Evolutionary conservation across 35 echinoderm and acorn worm genomes (phyloP), one percentile per base, ranked within the genome.

Genomic region (Holothuria glaberrima): DNA sequence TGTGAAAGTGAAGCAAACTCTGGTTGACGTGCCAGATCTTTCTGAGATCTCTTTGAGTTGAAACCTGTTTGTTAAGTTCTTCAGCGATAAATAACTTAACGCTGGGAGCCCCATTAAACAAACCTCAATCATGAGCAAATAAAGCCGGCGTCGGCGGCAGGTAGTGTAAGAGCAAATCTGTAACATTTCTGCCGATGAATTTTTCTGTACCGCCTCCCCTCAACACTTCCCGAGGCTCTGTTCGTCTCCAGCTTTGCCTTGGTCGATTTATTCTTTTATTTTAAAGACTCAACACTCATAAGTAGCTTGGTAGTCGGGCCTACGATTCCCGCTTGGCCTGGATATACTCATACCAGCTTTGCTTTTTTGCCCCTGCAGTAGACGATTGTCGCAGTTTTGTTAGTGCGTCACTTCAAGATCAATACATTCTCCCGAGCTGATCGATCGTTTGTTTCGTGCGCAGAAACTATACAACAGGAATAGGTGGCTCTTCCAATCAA

Each of bases 91-190:
- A 69, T 30, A 69, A 25, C 21, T 48, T 48, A 78, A 20, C 44
- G 74, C 74, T 78, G 18, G 44, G 12, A 78, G 74, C 74, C n/a
- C 44, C 74, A 48, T 78, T 48, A 78, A 78, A 78, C 74, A 78
- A 54, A 35, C 44, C 24, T 24, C 41, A n/a, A 48, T 78, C 74
- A 78, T 78, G 74, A 78, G 13, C 74, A 78, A 78, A 78, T 78
- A 78, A 54, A 12, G 50, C 3, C 50, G 16, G 50, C 50, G 50
- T n/a, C 44, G 44, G 13, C 41, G 50, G 38, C 17, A 48, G 41
- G 33, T 25, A 30, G 0, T 25, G 20, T 27, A 28, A 78, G 10
- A 48, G 21, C 6, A 78, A 78, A 52, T 48, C 36, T 12, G 74
- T 29, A 48, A 26, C 36, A 22, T 28, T 78, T 48, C 44, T 19